These are phyloP conservation scores for Rhineura floridana DNA, from an alignment of 2,113 vertebrate genomes.

Conservation along the genomic window DNA sequence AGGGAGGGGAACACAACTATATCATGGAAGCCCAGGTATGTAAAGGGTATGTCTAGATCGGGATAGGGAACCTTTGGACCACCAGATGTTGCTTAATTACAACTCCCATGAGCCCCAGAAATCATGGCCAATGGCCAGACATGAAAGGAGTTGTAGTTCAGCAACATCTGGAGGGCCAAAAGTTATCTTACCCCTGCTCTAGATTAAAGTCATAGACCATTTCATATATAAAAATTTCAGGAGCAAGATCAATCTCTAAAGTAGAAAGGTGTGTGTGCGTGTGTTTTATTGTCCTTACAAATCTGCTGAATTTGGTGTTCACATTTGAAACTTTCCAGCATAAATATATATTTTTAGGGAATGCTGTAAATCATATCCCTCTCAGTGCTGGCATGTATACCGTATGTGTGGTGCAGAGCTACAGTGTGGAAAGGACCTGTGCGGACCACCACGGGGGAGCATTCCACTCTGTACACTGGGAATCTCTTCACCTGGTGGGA, in stretches of 20 bases:
- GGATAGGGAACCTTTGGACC: no score
- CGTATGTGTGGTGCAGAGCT: not conserved
- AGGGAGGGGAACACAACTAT: not conserved
- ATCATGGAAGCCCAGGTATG: not conserved
- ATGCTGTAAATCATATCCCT: not conserved
- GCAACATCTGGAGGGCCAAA: no score
- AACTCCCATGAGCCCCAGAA: no score
- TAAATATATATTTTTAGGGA: slow-evolving; percentile 47
- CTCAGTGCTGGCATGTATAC: not conserved
- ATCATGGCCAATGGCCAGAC: no score
- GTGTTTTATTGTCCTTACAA: not conserved
- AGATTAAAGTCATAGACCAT: no score
- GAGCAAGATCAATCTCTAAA: not conserved
- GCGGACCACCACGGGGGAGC: not conserved
- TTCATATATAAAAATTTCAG: not conserved
- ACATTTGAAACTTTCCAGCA: slow-evolving; percentile 56
- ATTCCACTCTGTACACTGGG: slow-evolving; percentile 36
- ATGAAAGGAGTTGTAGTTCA: no score
- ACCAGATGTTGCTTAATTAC: no score
- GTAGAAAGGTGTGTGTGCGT: not conserved
- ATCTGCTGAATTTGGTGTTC: not conserved
- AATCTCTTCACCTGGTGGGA: slow-evolving; percentile 39
- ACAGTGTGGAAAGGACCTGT: not conserved
- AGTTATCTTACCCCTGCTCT: no score
- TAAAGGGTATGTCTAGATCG: not conserved